Evolutionary conservation across 2,113 vertebrate genomes (phyloP), one percentile per base, ranked within the genome.

Genomic region (Poicephalus gulielmi): DNA sequence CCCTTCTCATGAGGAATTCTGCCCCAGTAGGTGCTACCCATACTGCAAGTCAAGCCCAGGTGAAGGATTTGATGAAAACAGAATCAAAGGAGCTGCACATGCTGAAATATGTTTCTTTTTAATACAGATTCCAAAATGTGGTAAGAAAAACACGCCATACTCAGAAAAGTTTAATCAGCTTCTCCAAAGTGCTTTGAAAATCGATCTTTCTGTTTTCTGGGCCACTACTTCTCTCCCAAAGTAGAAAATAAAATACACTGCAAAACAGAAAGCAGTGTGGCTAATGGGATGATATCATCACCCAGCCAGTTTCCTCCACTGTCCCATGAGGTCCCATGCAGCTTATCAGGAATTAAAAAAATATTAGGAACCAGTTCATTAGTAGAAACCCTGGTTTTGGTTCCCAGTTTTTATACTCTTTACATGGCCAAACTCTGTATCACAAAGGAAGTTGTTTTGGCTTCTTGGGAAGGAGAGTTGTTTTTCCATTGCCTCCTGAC

Each of bases 261-360:
- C 83, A 78, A 73, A 87, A 47, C 33, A 92, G 77, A 94, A 67
- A 86, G 55, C 57, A 68, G 30, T 66, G 43, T 60, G 78, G 92
- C 70, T 67, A 49, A 88, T 50, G 50, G 91, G 46, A 63, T 88
- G n/a, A 95, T 87, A 78, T 80, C 88, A 91, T 92, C 64, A 77
- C n/a, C 52, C 79, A 83, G 31, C 30, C 64, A 84, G 70, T 60
- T 96, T 86, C 78, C 27, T 74, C 43, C 17, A 13, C 1, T 4
- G 41, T 92, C 87, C 57, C 91, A 49, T 46, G 62, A 91, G 91
- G 33, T 57, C 55, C 55, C 55, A 86, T 63, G 41, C 39, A 95
- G 77, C 87, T 81, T 93, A 92, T 75, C 68, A 81, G 85, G 75
- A 94, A 90, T 93, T 91, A 1, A 7, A 89, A 90, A 85, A 94